Conservation (phyloP, 2,888 invertebrate species). For the Allygus modestus region DNA sequence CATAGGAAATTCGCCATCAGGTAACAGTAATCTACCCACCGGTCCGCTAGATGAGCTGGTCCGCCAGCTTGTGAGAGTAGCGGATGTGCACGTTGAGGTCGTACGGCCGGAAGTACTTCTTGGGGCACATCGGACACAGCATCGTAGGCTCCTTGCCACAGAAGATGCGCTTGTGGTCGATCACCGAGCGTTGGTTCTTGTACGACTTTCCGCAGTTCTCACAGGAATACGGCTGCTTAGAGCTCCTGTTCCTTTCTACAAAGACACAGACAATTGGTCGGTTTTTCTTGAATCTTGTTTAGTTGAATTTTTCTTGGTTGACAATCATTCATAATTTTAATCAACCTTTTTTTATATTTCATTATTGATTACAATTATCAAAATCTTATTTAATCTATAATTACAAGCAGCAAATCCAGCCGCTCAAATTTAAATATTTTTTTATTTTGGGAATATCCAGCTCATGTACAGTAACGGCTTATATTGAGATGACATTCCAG, state of each 20-base stretch:
- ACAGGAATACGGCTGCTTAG: conserved; percentile 73
- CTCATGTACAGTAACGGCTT: no score
- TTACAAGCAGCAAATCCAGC: no score
- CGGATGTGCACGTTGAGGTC: conserved; percentile 65
- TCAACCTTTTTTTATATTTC: no score
- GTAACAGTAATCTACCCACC: no score
- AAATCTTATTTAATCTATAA: no score
- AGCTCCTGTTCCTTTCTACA: conserved; percentile 64
- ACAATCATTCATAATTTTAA: no score
- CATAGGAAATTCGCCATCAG: no score
- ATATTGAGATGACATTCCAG: no score
- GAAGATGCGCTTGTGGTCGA: conserved; percentile 70
- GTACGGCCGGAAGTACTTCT: conserved; percentile 65
- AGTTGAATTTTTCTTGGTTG: no score
- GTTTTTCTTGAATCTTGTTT: background rate
- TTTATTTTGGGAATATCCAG: no score
- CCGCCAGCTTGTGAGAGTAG: conserved; percentile 49
- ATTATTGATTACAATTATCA: no score
- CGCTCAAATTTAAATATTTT: no score
- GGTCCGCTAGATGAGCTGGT: conserved; percentile 27
- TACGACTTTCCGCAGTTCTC: conserved; percentile 72
- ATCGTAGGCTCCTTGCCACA: conserved; percentile 71
- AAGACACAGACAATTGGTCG: background rate
- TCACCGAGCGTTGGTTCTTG: conserved; percentile 70
- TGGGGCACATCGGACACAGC: conserved; percentile 70